Conservation (phyloP, 2,888 invertebrate genomes). For the Ochropacha duplaris region DNA sequence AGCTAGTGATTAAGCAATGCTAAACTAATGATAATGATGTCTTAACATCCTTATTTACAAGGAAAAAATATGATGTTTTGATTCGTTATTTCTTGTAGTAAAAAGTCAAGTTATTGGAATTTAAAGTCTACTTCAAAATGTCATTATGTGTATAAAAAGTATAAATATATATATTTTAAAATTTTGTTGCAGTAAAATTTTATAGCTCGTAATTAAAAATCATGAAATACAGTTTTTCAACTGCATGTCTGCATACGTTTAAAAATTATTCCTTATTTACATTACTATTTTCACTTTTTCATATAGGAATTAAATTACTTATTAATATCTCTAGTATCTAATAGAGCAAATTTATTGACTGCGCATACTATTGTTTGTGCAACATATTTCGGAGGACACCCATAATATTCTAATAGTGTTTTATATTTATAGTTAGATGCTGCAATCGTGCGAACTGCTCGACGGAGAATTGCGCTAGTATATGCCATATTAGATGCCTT, state of each 20-base stretch:
- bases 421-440: conserved; percentile 50
- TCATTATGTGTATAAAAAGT: background rate
- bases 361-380: conserved; percentile 49
- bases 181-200: background rate
- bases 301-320: background rate
- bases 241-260: too few relatives aligned
- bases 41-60: background rate
- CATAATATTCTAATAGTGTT: conserved; percentile 50
- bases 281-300: too few relatives aligned
- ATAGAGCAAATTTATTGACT: conserved; percentile 30
- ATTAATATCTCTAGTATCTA: conserved; percentile 25
- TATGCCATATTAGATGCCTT: conserved; percentile 38
- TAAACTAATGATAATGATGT: too few relatives aligned
- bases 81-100: background rate
- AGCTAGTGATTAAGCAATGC: background rate
- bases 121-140: background rate
- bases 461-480: conserved; percentile 41
- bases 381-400: conserved; percentile 42
- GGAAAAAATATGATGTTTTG: background rate
- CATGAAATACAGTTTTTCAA: too few relatives aligned
- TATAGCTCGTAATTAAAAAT: background rate
- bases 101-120: background rate
- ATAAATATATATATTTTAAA: background rate
- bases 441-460: conserved; percentile 48
- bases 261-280: too few relatives aligned